Conservation (phyloP, 2,797 vertebrate species). For the Orestias chungarensis region DNA sequence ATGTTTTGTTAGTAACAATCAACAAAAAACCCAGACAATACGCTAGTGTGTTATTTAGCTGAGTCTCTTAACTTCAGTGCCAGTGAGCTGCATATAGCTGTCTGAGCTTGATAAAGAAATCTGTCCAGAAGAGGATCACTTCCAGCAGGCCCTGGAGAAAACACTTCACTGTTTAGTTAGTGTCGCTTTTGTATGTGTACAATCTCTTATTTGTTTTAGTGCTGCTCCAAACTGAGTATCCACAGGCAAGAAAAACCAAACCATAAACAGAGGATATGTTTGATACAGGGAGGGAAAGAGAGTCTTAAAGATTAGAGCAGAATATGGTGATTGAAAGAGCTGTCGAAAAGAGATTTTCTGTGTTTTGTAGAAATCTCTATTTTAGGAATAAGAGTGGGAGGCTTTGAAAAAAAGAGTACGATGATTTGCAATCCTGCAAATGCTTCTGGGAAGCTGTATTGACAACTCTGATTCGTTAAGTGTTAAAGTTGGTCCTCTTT, state of each 20-base stretch:
- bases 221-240: slow-evolving; percentile 15
- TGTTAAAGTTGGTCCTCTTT: neutral
- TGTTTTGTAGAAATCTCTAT: slow-evolving; percentile 24
- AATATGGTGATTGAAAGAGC: slow-evolving; percentile 14
- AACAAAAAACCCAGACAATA: slow-evolving; percentile 46
- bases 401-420: neutral
- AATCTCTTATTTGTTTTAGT: slow-evolving; percentile 6
- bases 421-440: slow-evolving; percentile 1
- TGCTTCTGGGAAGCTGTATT: neutral
- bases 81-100: slow-evolving; percentile 36
- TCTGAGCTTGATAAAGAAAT: slow-evolving; percentile 52
- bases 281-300: slow-evolving; percentile 8
- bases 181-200: slow-evolving; percentile 1
- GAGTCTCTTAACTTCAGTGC: slow-evolving; percentile 29
- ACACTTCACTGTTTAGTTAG: neutral
- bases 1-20: slow-evolving; percentile 32
- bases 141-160: slow-evolving; percentile 35
- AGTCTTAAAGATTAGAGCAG: slow-evolving; percentile 15
- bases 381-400: slow-evolving; percentile 19
- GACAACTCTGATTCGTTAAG: neutral
- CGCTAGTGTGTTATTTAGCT: slow-evolving; percentile 44
- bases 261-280: slow-evolving; percentile 22
- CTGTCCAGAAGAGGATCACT: slow-evolving; percentile 40
- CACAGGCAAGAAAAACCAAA: slow-evolving; percentile 14
- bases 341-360: slow-evolving; percentile 18